These are phyloP conservation scores for Hesperia comma DNA, from an alignment of 2,888 invertebrate species.

Conservation along the genomic window DNA sequence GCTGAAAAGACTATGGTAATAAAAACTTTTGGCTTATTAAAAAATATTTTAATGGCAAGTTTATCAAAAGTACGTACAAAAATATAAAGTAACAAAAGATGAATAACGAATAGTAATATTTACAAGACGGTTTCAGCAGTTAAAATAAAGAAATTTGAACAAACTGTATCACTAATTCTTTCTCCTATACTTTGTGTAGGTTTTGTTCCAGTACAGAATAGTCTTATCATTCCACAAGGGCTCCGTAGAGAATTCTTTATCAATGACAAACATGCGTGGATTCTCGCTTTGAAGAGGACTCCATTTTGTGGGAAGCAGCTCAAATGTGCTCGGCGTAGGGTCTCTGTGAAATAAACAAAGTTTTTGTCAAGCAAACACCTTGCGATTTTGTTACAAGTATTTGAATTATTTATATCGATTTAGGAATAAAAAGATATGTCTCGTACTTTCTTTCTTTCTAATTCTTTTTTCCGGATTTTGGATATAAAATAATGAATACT, in stretches of 20 bases:
- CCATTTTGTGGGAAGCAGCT: conserved; percentile 54
- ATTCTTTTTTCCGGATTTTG: no score
- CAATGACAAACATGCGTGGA: conserved; percentile 58
- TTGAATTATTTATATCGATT: no score
- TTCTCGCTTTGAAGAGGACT: conserved; percentile 49
- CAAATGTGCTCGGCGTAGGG: conserved; percentile 54
- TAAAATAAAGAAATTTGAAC: neutral
- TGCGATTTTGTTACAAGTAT: no score
- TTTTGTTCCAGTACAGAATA: conserved; percentile 64
- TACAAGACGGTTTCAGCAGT: neutral
- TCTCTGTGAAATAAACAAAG: conserved; percentile 53
- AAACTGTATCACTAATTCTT: conserved; percentile 44
- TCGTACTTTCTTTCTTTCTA: no score
- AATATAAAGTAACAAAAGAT: neutral
- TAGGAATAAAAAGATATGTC: no score
- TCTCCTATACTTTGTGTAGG: conserved; percentile 68
- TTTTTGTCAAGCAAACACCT: no score
- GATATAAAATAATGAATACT: no score
- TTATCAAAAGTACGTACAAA: no score
- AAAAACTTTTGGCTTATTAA: no score
- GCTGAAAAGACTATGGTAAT: no score
- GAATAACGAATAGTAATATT: conserved; percentile 1
- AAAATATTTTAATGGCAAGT: no score
- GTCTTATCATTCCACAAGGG: conserved; percentile 60
- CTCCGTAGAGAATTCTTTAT: conserved; percentile 54